These are phyloP conservation scores for Macroglossus sobrinus DNA, from an alignment of 2,113 vertebrate genomes.

Conservation along the genomic window DNA sequence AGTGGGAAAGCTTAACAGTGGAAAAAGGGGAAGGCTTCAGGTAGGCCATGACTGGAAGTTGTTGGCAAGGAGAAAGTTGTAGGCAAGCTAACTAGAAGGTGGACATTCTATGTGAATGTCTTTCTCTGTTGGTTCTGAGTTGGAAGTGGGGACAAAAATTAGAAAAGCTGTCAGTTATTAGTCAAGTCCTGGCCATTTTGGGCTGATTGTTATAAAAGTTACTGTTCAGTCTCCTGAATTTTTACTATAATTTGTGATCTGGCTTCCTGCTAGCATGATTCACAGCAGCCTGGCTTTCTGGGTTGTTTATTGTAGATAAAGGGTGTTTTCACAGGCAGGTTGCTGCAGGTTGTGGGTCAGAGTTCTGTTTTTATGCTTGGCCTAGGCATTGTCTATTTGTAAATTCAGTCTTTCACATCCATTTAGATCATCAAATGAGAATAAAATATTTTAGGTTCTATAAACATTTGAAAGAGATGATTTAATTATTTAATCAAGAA, in stretches of 20 bases:
- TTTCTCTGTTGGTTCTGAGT: neutral
- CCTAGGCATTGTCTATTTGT: neutral
- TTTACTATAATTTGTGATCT: neutral
- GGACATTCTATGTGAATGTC: accelerated
- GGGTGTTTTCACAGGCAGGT: neutral
- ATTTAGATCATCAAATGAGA: neutral
- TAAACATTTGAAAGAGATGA: neutral
- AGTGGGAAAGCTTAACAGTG: neutral
- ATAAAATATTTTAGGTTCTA: neutral
- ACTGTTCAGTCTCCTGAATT: neutral
- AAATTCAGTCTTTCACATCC: neutral
- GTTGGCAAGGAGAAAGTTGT: neutral
- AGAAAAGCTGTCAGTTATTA: neutral
- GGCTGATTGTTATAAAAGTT: neutral
- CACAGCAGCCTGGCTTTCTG: neutral
- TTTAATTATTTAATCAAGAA: neutral
- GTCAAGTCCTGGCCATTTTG: neutral
- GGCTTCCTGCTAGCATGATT: neutral
- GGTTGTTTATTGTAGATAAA: neutral
- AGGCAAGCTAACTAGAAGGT: neutral
- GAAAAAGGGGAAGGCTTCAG: neutral
- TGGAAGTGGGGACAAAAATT: neutral
- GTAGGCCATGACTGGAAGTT: neutral
- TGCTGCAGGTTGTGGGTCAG: neutral
- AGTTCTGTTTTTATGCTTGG: neutral